Evolutionary conservation across 2,797 vertebrate genomes (phyloP).

Genomic region (Mustela erminea): DNA sequence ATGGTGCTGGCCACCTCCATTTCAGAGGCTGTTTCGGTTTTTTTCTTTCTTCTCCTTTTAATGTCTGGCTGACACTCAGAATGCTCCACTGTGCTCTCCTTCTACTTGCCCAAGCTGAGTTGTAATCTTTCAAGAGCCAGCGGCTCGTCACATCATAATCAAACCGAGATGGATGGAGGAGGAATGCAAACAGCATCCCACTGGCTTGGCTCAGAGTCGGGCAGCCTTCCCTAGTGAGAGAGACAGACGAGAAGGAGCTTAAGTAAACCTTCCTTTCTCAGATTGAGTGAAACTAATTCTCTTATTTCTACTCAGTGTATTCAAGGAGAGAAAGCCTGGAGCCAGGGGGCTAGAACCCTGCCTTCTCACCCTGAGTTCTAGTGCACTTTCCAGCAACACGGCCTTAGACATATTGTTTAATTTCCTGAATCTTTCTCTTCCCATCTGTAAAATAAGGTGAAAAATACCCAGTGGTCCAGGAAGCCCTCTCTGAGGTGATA

Average conservation of each 20-base stretch:
- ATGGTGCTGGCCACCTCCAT: conserved; percentile 64
- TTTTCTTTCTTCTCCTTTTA: conserved; percentile 53
- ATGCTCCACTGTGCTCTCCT: background rate
- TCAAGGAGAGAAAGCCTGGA: background rate
- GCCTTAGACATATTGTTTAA: background rate
- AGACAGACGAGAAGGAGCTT: conserved; percentile 60
- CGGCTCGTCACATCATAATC: conserved; percentile 80
- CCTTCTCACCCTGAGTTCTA: background rate
- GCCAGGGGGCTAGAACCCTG: too few species aligned
- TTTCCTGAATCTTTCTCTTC: conserved; percentile 31
- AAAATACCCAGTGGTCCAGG: background rate
- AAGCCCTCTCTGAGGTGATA: background rate
- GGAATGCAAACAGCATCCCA: conserved; percentile 67
- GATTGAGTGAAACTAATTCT: background rate
- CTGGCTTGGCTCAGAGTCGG: conserved; percentile 38
- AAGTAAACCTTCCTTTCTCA: conserved; percentile 50
- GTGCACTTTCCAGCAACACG: background rate
- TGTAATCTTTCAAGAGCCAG: conserved; percentile 82
- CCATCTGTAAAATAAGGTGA: background rate
- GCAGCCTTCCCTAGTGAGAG: conserved; percentile 57
- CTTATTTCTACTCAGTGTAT: background rate
- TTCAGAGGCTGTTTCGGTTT: conserved; percentile 74
- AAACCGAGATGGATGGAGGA: conserved; percentile 78
- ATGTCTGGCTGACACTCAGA: conserved; percentile 78
- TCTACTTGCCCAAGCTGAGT: conserved; percentile 77